Percentiles rank a stretch among this genome's conserved stretches.
phyloP scores from a whole-genome alignment of 2,888 invertebrate species.

The Dugesia japonica region DNA sequence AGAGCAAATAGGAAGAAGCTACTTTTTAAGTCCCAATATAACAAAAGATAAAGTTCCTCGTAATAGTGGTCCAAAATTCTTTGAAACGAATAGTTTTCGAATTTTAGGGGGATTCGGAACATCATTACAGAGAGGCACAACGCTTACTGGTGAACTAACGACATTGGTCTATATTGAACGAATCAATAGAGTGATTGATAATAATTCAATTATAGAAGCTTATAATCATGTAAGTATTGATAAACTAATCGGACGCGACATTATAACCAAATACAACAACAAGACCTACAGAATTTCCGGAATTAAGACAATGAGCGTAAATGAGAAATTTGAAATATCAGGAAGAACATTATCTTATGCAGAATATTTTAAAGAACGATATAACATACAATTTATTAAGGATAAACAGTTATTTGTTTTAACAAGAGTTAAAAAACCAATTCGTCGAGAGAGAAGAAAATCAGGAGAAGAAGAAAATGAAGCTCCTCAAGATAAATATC shows the following conservation, averaged over 20 bases:
- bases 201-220: not conserved
- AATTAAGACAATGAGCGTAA: conserved; percentile 63
- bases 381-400: conserved; percentile 56
- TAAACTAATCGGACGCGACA: conserved; percentile 36
- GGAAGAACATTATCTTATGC: conserved; percentile 26
- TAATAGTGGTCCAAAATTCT: not conserved
- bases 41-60: conserved; percentile 8
- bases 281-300: conserved; percentile 71
- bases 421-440: conserved; percentile 52
- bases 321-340: conserved; percentile 35
- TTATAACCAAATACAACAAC: conserved; percentile 61
- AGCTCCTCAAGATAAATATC: conserved; percentile 44
- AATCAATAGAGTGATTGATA: not conserved
- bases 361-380: conserved; percentile 48
- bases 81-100: not conserved
- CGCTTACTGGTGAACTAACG: not conserved
- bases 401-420: conserved; percentile 63
- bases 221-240: not conserved
- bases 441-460: not conserved
- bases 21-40: not conserved
- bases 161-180: conserved; percentile 24
- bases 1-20: conserved; percentile 6
- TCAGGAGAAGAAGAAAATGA: conserved; percentile 55
- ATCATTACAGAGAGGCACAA: conserved; percentile 24
- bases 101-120: conserved; percentile 25